phyloP scores from a whole-genome alignment of 1,140 invertebrate genomes.

The Brachionus calyciflorus region DNA sequence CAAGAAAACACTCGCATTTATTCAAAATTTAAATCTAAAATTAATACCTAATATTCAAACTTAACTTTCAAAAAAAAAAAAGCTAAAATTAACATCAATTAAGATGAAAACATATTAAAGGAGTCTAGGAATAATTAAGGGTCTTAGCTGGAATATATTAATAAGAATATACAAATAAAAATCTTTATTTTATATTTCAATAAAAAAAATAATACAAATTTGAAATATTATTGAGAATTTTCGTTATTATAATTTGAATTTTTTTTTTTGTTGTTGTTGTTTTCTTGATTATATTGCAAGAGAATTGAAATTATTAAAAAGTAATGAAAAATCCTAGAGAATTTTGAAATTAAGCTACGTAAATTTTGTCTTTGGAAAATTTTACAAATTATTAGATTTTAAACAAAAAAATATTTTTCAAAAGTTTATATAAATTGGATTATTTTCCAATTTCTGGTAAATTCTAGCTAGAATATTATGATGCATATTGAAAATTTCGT shows the following conservation, averaged over 20 bases:
- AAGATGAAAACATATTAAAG: too few relatives aligned
- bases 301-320: not conserved
- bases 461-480: too few relatives aligned
- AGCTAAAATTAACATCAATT: too few relatives aligned
- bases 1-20: not conserved
- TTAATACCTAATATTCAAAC: not conserved
- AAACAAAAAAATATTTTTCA: too few relatives aligned
- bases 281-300: too few relatives aligned
- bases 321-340: constrained; percentile 28
- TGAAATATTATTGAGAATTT: constrained; percentile 33
- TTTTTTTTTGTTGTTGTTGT: constrained; percentile 4
- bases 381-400: not conserved
- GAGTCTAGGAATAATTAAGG: too few relatives aligned
- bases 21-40: not conserved
- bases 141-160: too few relatives aligned
- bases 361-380: constrained; percentile 19
- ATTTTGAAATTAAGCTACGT: not conserved
- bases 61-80: not conserved
- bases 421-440: not conserved
- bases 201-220: not conserved
- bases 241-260: constrained; percentile 39
- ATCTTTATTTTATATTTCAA: too few relatives aligned
- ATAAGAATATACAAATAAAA: too few relatives aligned
- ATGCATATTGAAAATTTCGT: too few relatives aligned
- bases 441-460: not conserved